Conservation (phyloP, 2,888 invertebrate genomes). For the Hemithea aestivaria region DNA sequence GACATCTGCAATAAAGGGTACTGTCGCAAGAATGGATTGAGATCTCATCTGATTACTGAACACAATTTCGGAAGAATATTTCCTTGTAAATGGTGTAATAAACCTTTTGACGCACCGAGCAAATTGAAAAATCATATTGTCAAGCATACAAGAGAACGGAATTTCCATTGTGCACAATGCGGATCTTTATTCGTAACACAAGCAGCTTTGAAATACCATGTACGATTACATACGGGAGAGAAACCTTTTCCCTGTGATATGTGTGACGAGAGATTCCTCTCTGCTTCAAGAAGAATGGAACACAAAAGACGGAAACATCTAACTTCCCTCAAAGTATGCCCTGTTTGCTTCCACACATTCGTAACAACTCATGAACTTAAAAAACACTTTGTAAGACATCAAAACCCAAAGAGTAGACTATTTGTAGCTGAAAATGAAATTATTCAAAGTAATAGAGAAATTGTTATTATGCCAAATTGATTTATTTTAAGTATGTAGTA, state of each 20-base stretch:
- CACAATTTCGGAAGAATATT: constrained; percentile 55
- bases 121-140: constrained; percentile 56
- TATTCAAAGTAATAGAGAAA: too few species aligned
- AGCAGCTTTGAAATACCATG: constrained; percentile 57
- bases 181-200: constrained; percentile 58
- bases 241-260: constrained; percentile 58
- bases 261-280: constrained; percentile 59
- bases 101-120: constrained; percentile 59
- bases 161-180: constrained; percentile 57
- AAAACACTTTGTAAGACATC: constrained; percentile 55
- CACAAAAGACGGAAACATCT: constrained; percentile 57
- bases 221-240: constrained; percentile 63
- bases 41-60: constrained; percentile 51
- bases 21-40: constrained; percentile 47
- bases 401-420: constrained; percentile 59
- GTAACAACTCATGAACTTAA: constrained; percentile 42
- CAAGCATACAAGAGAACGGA: constrained; percentile 60
- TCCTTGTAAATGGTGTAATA: constrained; percentile 58
- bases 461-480: too few species aligned
- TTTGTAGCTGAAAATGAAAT: constrained; percentile 30
- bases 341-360: constrained; percentile 54
- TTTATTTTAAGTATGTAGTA: too few species aligned
- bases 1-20: constrained; percentile 61
- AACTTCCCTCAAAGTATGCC: constrained; percentile 54
- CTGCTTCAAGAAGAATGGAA: constrained; percentile 58